Base-by-base conservation (phyloP, 2,113 vertebrate genomes). In the Gavialis gangeticus region DNA sequence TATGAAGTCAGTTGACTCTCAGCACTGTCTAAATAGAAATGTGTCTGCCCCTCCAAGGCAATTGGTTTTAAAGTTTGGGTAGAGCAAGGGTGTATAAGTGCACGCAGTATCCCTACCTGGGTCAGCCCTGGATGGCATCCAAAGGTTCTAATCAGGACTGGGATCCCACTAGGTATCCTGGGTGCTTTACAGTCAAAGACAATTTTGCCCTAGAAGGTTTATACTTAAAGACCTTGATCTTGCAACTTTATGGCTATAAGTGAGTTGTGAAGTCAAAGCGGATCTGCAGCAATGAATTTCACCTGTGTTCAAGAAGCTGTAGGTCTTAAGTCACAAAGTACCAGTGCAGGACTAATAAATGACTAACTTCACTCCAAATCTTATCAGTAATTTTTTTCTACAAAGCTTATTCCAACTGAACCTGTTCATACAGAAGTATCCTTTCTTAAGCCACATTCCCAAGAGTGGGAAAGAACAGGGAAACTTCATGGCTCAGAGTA, bases 161-260 rank as follows among this genome's bases (percentile, higher is more conserved):
- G 69, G 46, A 34, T 22, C 12, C 34, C 34, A 14, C 5, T 71
- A 22, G 21, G 34, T 71, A 21, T 46, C 8, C 46, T 46, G 46
- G 46, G 46, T 46, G 8, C 46, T 46, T 7, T 46, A 46, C 46
- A 46, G 7, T 46, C 67, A 69, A 85, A 90, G 56, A 71, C 90
- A 85, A 95, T 60, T 76, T 73, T 75, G 75, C 77, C 88, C 84
- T 55, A 22, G 63, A 91, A 90, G 90, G 28, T 4, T 96, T 69
- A 15, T 22, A 83, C 88, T 89, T 63, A n/a, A 73, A 88, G 75
- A 85, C 0, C 6, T 89, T 85, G 22, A 63, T 56, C 60, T 75
- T 57, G 75, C 80, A 89, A 78, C 12, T 85, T 56, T 80, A 30
- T 86, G 75, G 18, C 71, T 88, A 5, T 62, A 7, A 4, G 54